A percentile compares a stretch with the other conserved stretches of the same genome.
Conservation (phyloP, 2,888 invertebrate genomes). For the Brenthis hecate region DNA sequence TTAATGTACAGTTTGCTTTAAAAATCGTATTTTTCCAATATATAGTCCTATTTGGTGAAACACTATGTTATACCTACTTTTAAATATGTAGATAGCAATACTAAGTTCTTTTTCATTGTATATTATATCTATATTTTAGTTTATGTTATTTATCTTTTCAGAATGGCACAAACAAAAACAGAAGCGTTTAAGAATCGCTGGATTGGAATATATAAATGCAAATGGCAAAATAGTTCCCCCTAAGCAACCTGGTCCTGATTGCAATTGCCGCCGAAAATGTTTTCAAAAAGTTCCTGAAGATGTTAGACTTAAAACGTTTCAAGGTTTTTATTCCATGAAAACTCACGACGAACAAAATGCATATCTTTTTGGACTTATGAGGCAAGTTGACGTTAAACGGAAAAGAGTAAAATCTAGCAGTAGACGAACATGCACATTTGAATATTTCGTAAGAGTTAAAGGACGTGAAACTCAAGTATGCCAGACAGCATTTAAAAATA, state of each 20-base stretch:
- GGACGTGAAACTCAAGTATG: conserved; percentile 82
- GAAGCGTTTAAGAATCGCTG: conserved; percentile 79
- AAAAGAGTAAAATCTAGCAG: conserved; percentile 80
- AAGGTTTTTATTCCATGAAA: conserved; percentile 81
- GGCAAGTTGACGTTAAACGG: conserved; percentile 81
- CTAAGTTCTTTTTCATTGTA: neutral
- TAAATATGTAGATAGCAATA: neutral
- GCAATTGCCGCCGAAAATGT: conserved; percentile 79
- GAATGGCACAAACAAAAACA: conserved; percentile 84
- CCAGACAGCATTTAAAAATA: conserved; percentile 82
- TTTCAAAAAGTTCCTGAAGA: conserved; percentile 78
- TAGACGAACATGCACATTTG: conserved; percentile 80
- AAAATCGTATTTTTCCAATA: neutral
- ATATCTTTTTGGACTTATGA: conserved; percentile 81
- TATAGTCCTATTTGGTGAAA: neutral
- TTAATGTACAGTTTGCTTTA: conserved; percentile 1
- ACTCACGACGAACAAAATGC: conserved; percentile 83
- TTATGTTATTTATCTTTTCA: conserved; percentile 49
- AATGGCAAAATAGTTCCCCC: conserved; percentile 82
- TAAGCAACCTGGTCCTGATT: conserved; percentile 79
- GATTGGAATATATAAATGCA: conserved; percentile 80
- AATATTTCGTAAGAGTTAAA: conserved; percentile 80
- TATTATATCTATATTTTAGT: neutral
- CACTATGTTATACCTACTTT: neutral
- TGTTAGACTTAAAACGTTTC: conserved; percentile 76